phyloP scores from a whole-genome alignment of 2,888 invertebrate species.

The Epistrophe grossulariae region DNA sequence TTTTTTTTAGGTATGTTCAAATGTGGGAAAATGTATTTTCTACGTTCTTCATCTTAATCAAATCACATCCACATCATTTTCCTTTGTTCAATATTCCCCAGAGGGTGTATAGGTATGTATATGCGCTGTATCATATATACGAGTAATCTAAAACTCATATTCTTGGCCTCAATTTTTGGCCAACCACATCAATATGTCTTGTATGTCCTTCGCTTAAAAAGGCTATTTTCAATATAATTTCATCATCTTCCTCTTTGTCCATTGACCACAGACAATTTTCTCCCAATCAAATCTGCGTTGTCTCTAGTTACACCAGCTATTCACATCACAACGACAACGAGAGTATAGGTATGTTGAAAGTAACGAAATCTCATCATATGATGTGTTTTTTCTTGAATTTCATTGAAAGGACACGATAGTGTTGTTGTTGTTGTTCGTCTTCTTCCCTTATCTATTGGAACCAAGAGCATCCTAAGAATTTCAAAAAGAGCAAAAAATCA shows the following conservation, averaged over 20 bases:
- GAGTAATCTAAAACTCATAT: too few relatives aligned
- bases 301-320: background rate
- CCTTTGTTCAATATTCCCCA: slow-evolving; percentile 42
- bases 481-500: slow-evolving; percentile 9
- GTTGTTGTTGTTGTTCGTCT: background rate
- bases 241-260: slow-evolving; percentile 19
- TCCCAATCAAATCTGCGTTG: slow-evolving; percentile 50
- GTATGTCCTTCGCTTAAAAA: slow-evolving; percentile 13
- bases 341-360: slow-evolving; percentile 9
- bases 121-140: too few relatives aligned
- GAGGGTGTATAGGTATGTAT: background rate
- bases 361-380: background rate
- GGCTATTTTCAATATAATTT: slow-evolving; percentile 28
- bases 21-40: too few relatives aligned
- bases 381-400: background rate
- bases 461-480: background rate
- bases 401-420: background rate
- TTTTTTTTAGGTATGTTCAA: background rate
- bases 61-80: slow-evolving; percentile 39
- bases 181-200: slow-evolving; percentile 4
- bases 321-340: background rate
- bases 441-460: background rate
- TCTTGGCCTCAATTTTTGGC: slow-evolving; percentile 13
- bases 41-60: slow-evolving; percentile 25
- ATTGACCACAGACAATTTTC: slow-evolving; percentile 53